A percentile compares a stretch with the other conserved stretches of the same genome.
Conservation (phyloP, 2,113 vertebrate species). For the Coptodon bakossiorum region DNA sequence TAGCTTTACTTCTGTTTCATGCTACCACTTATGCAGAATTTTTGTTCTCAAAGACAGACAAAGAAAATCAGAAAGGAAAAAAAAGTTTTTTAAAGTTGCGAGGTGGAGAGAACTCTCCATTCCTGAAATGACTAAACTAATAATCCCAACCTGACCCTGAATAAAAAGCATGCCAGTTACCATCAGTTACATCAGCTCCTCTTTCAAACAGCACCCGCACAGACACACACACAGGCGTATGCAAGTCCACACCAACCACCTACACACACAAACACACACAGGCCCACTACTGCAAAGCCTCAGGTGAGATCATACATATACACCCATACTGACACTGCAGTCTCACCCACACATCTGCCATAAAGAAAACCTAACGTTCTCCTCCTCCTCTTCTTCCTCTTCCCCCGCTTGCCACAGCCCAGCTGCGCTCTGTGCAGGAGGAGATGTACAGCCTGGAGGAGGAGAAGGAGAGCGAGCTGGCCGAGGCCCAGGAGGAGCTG, state of each 20-base stretch:
- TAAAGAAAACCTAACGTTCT: background rate
- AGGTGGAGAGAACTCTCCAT: background rate
- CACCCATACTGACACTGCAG: background rate
- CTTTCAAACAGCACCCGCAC: background rate
- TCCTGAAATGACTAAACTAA: conserved; percentile 3
- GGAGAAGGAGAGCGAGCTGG: conserved; percentile 79
- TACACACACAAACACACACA: conserved; percentile 6
- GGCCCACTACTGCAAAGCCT: background rate
- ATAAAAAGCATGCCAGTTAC: conserved; percentile 14
- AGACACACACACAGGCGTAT: background rate
- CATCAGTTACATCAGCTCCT: conserved; percentile 51
- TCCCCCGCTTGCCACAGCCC: conserved; percentile 61
- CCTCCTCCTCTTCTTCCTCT: background rate
- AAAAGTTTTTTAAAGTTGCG: background rate
- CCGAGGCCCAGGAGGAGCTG: conserved; percentile 76
- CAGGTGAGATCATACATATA: background rate
- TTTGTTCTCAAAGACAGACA: background rate
- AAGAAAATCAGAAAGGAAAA: background rate
- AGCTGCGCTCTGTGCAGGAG: conserved; percentile 79
- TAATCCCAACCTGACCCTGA: background rate
- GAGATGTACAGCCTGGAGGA: conserved; percentile 83
- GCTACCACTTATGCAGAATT: background rate
- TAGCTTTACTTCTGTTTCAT: background rate
- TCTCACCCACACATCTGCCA: background rate
- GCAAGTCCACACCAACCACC: background rate